phyloP scores from a whole-genome alignment of 2,797 vertebrate genomes.

The Ambastaia sidthimunki region DNA sequence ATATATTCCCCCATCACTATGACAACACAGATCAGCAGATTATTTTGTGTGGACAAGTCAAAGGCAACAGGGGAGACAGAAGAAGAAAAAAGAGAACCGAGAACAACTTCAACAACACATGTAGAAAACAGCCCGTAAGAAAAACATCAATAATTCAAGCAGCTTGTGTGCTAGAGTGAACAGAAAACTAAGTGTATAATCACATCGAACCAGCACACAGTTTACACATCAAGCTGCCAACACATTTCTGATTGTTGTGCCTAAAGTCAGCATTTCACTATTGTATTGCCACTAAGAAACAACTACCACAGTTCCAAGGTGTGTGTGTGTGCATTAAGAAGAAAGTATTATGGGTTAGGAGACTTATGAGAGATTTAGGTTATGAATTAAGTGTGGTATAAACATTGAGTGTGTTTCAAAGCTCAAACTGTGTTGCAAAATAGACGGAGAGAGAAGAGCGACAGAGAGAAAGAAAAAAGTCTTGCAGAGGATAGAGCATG shows the following conservation, averaged over 20 bases:
- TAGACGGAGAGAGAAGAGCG: not conserved
- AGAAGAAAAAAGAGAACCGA: conserved; percentile 38
- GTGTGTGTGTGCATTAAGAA: not conserved
- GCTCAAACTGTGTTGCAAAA: conserved; percentile 11
- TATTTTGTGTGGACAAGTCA: conserved; percentile 68
- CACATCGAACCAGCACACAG: conserved; percentile 4
- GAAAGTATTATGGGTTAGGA: not conserved
- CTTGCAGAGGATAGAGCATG: conserved; percentile 72
- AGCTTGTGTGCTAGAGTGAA: conserved; percentile 51
- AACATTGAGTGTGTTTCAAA: conserved; percentile 9
- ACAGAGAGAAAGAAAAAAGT: conserved; percentile 51
- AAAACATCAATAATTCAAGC: conserved; percentile 71
- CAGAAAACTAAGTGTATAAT: conserved; percentile 22
- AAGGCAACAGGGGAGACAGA: conserved; percentile 50
- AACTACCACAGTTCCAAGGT: not conserved
- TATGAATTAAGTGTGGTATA: conserved; percentile 9
- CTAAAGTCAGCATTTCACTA: conserved; percentile 1
- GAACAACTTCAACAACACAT: conserved; percentile 41
- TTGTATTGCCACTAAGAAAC: not conserved
- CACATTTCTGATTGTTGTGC: not conserved
- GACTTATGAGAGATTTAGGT: not conserved
- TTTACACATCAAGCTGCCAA: conserved; percentile 35
- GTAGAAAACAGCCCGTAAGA: conserved; percentile 65
- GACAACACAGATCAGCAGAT: conserved; percentile 74
- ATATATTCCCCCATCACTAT: conserved; percentile 75